Evolutionary conservation across 2,888 invertebrate genomes (phyloP), one percentile per base, ranked within the genome.

Genomic region (Epistrophe eligans): DNA sequence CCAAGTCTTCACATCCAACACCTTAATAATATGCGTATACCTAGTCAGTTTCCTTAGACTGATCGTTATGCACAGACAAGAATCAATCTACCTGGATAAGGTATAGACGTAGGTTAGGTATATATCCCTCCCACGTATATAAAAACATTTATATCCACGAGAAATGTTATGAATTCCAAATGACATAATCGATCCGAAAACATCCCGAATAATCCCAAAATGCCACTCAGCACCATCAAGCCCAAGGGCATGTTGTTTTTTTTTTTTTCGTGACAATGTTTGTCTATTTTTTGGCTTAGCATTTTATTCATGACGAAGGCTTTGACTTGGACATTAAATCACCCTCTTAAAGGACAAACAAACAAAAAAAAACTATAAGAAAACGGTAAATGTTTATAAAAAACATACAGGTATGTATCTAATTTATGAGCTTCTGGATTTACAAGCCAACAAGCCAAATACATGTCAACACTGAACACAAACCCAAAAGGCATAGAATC

Each of bases 351-450:
- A 55, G 45, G 43, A 76, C 50, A 58, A 24, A 24, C 24, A 17
- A n/a, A 58, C 13, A 84, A 19, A n/a, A 24, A 62, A 45, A 50
- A 11, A 38, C 35, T 8, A 66, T 45, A 52, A 19, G 35, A 67
- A 77, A 77, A 85, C 28, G 38, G 43, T 72, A 24, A 38, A 19
- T 70, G 38, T 70, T 40, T 40, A 17, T 13, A 72, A 74, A 67
- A 43, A 48, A 79, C 64, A 66, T 43, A 62, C 32, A 70, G 52
- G 74, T 79, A 76, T 79, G 74, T 79, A 48, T 24, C 43, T 83
- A 76, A 79, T 79, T 79, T 87, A 83, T 82, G 85, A 71, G 77
- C 66, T 82, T 82, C 60, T 70, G 85, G 85, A 82, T 73, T 74
- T 57, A 74, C 82, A 71, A 82, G 70, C 48, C 77, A 77, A 85